Base-by-base conservation (phyloP, 1,140 invertebrate genomes). In the Brachionus koreanus region DNA sequence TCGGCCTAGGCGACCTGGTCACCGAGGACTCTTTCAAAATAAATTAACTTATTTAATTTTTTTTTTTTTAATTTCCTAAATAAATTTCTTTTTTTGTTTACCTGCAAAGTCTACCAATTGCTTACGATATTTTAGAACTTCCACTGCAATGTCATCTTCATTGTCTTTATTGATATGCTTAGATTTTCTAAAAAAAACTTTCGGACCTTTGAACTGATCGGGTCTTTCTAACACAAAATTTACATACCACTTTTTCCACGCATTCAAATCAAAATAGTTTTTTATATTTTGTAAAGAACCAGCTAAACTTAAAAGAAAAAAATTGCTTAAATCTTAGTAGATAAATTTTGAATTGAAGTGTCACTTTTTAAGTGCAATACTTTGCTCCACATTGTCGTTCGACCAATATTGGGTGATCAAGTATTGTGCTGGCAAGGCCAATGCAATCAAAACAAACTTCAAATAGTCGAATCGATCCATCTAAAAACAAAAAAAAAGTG, bases 1-100 rank as follows among this genome's bases (percentile, higher is more conserved):
- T 83, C 7, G 88, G 86, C 42, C 90, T 85, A 13, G 84, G 83
- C 61, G 84, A 83, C 37, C 90, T 83, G 33, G 87, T 87, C 35
- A 86, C 85, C 16, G 85, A 84, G 6, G 89, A 90, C 19, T 75
- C 88, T 69, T 19, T 5, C 7, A 52, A 19, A 52, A 7, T 19
- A 52, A 52, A 52, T 52, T 5, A 52, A n/a, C n/a, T n/a, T 5
- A 16, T 35, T 42, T 37, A 69, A 42, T 23, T 65, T 65, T 25
- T 65, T 65, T 2, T 29, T 42, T 35, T 6, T 25, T 29, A 74
- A 37, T 2, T 37, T 52, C n/a, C 6, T 42, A 13, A 19, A 35
- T 42, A 77, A 13, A 52, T 29, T 29, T 2, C 3, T 29, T 29
- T 29, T n/a, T 29, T 29, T 29, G 29, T 29, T 29, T 49, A 81